A percentile compares a stretch with the other conserved stretches of the same genome.
Evolutionary conservation across 2,113 vertebrate genomes (phyloP).

Genomic region (Prunella fulvescens): DNA sequence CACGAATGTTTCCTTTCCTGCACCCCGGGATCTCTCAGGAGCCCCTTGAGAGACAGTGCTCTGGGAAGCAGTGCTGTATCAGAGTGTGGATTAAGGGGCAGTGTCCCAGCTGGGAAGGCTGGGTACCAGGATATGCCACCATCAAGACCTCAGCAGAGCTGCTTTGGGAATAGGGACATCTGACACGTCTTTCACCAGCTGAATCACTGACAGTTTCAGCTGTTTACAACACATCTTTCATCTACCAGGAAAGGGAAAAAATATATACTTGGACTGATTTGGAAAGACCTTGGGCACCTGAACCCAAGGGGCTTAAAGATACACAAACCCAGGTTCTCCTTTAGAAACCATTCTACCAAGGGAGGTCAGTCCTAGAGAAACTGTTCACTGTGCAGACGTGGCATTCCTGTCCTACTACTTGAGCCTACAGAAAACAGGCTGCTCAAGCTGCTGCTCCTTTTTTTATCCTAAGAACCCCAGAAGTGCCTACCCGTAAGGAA

Average conservation of each 20-base stretch:
- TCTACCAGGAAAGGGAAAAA: not conserved
- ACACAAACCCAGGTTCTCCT: not conserved
- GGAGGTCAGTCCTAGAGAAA: not conserved
- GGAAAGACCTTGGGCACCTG: not conserved
- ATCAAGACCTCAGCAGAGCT: not conserved
- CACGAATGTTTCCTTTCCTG: not conserved
- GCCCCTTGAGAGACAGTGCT: not conserved
- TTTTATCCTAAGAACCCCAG: not conserved
- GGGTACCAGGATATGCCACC: not conserved
- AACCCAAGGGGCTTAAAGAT: not conserved
- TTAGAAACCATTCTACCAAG: not conserved
- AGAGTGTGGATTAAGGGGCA: not conserved
- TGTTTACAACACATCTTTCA: not conserved
- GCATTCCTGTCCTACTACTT: fast-evolving
- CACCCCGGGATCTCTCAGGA: not conserved
- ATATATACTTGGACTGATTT: not conserved
- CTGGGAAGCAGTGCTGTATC: not conserved
- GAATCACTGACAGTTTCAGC: not conserved
- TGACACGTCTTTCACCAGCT: not conserved
- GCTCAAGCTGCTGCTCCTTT: not conserved
- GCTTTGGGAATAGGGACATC: not conserved
- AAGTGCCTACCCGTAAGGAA: not conserved
- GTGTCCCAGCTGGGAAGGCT: not conserved
- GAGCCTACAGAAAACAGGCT: not conserved
- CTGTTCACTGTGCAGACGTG: fast-evolving